A percentile compares a stretch with the other conserved stretches of the same genome.
These are phyloP conservation scores for Halcyon senegalensis DNA, from an alignment of 2,113 vertebrate species.

Conservation along the genomic window DNA sequence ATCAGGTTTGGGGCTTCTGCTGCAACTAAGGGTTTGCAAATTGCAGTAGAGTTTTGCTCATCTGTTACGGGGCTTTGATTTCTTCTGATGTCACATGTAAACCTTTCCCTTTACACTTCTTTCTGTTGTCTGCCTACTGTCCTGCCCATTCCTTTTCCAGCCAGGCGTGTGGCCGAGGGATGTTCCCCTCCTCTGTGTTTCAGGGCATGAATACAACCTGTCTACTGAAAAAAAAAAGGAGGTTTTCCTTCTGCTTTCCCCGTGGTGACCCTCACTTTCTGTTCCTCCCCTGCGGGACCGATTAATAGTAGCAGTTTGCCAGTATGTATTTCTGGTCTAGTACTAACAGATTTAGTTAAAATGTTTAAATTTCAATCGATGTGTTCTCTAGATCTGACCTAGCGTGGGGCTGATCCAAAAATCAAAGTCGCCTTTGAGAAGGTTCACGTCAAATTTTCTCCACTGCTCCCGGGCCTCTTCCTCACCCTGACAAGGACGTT, in stretches of 20 bases:
- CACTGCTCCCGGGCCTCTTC: not conserved
- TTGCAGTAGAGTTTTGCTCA: rapidly evolving
- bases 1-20: not conserved
- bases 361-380: rapidly evolving
- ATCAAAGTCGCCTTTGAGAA: too few species aligned
- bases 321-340: rapidly evolving
- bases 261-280: rapidly evolving
- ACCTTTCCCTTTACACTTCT: not conserved
- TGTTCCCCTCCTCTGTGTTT: not conserved
- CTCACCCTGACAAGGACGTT: not conserved
- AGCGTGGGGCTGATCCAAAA: not conserved
- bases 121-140: not conserved
- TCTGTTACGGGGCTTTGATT: not conserved
- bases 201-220: not conserved
- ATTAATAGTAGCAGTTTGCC: rapidly evolving
- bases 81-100: not conserved
- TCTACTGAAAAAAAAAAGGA: not conserved
- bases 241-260: not conserved
- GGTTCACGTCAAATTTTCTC: not conserved
- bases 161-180: not conserved
- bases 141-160: not conserved
- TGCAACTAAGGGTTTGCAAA: not conserved
- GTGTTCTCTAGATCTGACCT: not conserved
- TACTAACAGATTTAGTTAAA: not conserved
- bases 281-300: not conserved